A percentile compares a stretch with the other conserved stretches of the same genome.
Evolutionary conservation across 1,140 invertebrate genomes (phyloP).

Genomic region (Papilio glaucus): DNA sequence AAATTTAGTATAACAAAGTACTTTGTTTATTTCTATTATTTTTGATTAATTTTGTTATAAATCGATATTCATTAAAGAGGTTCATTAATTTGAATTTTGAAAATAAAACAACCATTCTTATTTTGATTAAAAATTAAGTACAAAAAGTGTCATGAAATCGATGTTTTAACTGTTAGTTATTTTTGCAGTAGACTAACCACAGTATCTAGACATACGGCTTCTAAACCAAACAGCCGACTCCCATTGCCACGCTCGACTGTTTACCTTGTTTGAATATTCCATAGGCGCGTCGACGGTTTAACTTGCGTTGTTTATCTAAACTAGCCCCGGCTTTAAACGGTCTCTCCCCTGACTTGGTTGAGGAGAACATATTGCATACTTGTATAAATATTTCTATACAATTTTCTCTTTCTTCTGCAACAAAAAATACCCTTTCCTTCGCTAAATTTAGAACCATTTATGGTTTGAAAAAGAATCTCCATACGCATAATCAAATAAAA

Average conservation of each 20-base stretch:
- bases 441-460: no score
- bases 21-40: no score
- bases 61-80: no score
- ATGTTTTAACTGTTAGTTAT: background rate
- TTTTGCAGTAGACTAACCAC: background rate
- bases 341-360: slow-evolving; percentile 19
- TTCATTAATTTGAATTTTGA: no score
- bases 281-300: slow-evolving; percentile 27
- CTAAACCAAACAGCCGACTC: background rate
- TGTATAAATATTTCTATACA: background rate
- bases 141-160: no score
- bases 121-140: no score
- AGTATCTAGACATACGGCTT: slow-evolving; percentile 16
- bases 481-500: no score
- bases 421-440: background rate
- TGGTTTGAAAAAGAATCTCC: no score
- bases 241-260: slow-evolving; percentile 9
- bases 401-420: background rate
- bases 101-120: no score
- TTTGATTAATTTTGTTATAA: no score
- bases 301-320: slow-evolving; percentile 39
- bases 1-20: no score
- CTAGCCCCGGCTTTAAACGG: slow-evolving; percentile 32
- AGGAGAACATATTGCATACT: background rate
- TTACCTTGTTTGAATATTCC: slow-evolving; percentile 39